These are phyloP conservation scores for Pseudococcus viburni DNA, from an alignment of 2,888 invertebrate genomes.

Conservation along the genomic window DNA sequence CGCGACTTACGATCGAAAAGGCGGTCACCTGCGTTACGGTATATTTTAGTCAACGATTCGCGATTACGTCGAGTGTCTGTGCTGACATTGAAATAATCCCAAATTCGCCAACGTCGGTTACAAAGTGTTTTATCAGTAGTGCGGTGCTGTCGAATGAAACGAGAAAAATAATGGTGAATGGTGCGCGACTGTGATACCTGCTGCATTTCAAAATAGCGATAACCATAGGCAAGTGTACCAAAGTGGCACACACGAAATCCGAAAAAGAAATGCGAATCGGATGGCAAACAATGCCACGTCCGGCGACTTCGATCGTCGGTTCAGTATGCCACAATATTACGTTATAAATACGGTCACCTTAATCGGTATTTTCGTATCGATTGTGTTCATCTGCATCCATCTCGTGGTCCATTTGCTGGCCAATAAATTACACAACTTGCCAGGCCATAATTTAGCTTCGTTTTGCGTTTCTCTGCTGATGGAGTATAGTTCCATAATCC, in stretches of 20 bases:
- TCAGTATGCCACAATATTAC: slow-evolving; percentile 5
- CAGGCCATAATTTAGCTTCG: slow-evolving; percentile 57
- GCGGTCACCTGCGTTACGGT: not conserved
- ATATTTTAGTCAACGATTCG: slow-evolving; percentile 2
- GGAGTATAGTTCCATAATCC: slow-evolving; percentile 54
- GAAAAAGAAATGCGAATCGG: slow-evolving; percentile 8
- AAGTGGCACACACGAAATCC: not conserved
- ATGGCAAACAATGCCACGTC: not conserved
- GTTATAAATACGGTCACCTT: slow-evolving; percentile 47
- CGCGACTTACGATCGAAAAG: not conserved
- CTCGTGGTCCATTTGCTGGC: slow-evolving; percentile 54
- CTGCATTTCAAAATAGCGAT: too few species aligned
- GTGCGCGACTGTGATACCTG: too few species aligned
- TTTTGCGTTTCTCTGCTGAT: slow-evolving; percentile 55
- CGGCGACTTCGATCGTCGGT: not conserved
- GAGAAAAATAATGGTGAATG: not conserved
- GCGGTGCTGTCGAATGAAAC: not conserved
- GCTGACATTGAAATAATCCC: not conserved
- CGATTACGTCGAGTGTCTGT: not conserved
- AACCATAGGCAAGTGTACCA: too few species aligned
- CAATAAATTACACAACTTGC: slow-evolving; percentile 58
- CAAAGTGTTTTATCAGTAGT: not conserved
- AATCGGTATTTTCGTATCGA: slow-evolving; percentile 59
- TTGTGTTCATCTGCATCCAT: slow-evolving; percentile 58
- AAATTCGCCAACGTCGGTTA: not conserved